Percentiles rank a stretch among this genome's conserved stretches.
phyloP scores from a whole-genome alignment of 2,113 vertebrate genomes.

The Clarias gariepinus region DNA sequence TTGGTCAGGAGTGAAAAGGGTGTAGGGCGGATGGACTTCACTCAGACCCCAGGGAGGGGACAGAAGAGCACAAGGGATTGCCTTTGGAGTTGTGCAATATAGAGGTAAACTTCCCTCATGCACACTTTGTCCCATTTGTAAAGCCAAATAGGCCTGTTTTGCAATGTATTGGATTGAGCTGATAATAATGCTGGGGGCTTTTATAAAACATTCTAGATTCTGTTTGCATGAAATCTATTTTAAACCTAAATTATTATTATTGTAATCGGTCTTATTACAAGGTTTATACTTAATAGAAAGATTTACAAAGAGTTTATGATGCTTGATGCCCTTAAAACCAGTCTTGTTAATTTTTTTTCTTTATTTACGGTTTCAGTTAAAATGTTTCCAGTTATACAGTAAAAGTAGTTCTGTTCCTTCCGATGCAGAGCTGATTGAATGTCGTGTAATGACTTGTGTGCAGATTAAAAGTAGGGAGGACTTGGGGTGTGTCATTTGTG shows the following conservation, averaged over 20 bases:
- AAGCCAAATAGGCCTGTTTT: conserved; percentile 18
- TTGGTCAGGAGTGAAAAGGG: neutral
- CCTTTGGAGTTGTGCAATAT: conserved; percentile 34
- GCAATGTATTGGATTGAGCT: neutral
- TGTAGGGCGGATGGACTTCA: conserved; percentile 26
- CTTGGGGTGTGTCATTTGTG: neutral
- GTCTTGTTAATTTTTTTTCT: neutral
- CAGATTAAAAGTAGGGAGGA: neutral
- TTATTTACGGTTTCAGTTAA: neutral
- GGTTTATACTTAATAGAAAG: neutral
- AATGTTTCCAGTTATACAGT: neutral
- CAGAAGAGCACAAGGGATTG: conserved; percentile 36
- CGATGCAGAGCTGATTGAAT: neutral
- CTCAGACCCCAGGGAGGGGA: neutral
- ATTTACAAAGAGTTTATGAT: neutral
- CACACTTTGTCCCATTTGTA: conserved; percentile 33
- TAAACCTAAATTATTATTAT: neutral
- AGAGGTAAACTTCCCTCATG: neutral
- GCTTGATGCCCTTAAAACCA: neutral
- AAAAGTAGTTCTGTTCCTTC: neutral
- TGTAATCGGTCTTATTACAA: neutral
- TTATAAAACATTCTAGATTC: neutral
- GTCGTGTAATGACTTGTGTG: neutral
- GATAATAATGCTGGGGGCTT: neutral
- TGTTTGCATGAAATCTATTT: neutral